Percentiles rank a stretch among this genome's conserved stretches.
Evolutionary conservation across 2,888 invertebrate genomes (phyloP).

Genomic region (Drosophila acutilabella): DNA sequence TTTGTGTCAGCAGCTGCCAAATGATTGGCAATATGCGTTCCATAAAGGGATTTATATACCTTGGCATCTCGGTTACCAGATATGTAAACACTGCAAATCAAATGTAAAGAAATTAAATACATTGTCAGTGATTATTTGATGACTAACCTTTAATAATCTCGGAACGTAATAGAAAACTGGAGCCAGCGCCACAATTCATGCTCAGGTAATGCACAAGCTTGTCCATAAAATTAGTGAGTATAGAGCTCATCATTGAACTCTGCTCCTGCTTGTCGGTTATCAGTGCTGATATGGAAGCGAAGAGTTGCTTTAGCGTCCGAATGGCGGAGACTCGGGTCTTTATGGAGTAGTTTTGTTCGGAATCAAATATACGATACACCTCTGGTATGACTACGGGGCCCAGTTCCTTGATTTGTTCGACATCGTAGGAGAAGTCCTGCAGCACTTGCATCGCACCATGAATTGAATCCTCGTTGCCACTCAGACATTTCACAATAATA

Average conservation of each 20-base stretch:
- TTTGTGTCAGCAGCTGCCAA: slow-evolving; percentile 89
- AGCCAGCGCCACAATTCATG: slow-evolving; percentile 86
- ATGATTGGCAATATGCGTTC: slow-evolving; percentile 88
- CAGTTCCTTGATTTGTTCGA: slow-evolving; percentile 89
- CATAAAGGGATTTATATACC: slow-evolving; percentile 87
- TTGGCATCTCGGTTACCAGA: slow-evolving; percentile 88
- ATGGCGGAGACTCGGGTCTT: slow-evolving; percentile 89
- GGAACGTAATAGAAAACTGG: slow-evolving; percentile 88
- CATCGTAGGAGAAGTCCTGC: slow-evolving; percentile 89
- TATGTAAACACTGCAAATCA: slow-evolving; percentile 85
- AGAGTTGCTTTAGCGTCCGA: slow-evolving; percentile 88
- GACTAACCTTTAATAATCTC: slow-evolving; percentile 87
- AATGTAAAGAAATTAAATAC: not conserved
- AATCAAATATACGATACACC: slow-evolving; percentile 89
- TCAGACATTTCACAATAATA: slow-evolving; percentile 88
- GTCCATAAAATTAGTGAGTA: slow-evolving; percentile 89
- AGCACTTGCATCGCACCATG: slow-evolving; percentile 91
- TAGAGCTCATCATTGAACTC: slow-evolving; percentile 88
- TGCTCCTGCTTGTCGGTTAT: slow-evolving; percentile 86
- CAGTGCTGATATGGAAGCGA: slow-evolving; percentile 83
- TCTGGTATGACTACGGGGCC: slow-evolving; percentile 90
- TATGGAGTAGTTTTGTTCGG: slow-evolving; percentile 86
- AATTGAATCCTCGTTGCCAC: slow-evolving; percentile 87
- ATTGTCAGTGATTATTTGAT: not conserved
- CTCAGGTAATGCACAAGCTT: slow-evolving; percentile 87